Conservation (phyloP, 2,888 invertebrate genomes). For the Odontomyia ornata region DNA sequence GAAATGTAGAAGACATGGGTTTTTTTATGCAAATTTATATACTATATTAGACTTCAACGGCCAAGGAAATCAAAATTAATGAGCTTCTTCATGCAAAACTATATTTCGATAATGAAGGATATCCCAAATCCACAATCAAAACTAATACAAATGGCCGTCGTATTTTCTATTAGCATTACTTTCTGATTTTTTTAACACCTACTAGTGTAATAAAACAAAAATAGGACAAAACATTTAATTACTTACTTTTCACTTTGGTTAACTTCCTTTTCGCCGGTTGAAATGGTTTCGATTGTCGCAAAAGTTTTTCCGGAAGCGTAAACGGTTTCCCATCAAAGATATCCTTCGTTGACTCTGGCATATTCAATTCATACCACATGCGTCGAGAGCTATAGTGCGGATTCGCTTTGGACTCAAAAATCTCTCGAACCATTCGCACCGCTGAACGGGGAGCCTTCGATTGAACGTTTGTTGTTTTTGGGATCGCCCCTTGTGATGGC, state of each 20-base stretch:
- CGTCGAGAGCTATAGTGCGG: slow-evolving; percentile 59
- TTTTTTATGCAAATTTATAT: not conserved
- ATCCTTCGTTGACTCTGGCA: slow-evolving; percentile 59
- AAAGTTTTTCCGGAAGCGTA: slow-evolving; percentile 71
- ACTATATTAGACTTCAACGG: slow-evolving; percentile 48
- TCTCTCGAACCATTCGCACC: not conserved
- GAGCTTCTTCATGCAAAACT: too few species aligned
- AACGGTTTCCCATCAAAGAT: slow-evolving; percentile 62
- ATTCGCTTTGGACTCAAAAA: slow-evolving; percentile 60
- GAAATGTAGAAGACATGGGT: too few species aligned
- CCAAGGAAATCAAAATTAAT: too few species aligned
- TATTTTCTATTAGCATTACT: too few species aligned
- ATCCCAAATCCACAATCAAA: too few species aligned
- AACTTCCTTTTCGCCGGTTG: slow-evolving; percentile 60
- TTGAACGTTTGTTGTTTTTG: slow-evolving; percentile 14
- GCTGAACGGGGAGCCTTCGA: not conserved
- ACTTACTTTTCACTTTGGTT: slow-evolving; percentile 20
- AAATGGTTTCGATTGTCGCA: slow-evolving; percentile 62
- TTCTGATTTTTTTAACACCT: too few species aligned
- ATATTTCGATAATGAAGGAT: too few species aligned
- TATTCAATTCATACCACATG: slow-evolving; percentile 61
- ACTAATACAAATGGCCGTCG: too few species aligned
- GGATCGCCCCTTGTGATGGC: slow-evolving; percentile 22
- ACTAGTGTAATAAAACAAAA: slow-evolving; percentile 23
- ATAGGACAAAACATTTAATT: not conserved